These are phyloP conservation scores for Rhinogobio ventralis DNA, from an alignment of 2,797 vertebrate species.

Conservation along the genomic window DNA sequence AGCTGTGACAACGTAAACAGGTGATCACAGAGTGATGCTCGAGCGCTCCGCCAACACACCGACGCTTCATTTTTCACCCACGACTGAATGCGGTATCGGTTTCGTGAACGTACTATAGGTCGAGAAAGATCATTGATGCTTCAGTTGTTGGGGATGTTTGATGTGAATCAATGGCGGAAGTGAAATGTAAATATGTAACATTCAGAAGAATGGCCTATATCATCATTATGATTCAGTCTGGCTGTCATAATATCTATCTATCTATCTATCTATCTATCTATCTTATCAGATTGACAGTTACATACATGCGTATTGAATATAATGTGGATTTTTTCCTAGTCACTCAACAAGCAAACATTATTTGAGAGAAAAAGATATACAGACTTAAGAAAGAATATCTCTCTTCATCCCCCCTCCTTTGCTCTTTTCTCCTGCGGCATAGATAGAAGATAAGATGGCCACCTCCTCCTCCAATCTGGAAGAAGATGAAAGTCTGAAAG, in stretches of 20 bases:
- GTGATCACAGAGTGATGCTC: constrained; percentile 36
- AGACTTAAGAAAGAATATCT: constrained; percentile 4
- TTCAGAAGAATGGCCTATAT: constrained; percentile 67
- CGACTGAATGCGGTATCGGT: constrained; percentile 7
- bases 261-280: not conserved
- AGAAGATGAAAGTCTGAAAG: constrained; percentile 94
- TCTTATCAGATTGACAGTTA: not conserved
- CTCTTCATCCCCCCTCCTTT: constrained; percentile 62
- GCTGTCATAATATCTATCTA: not conserved
- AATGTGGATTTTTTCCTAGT: not conserved
- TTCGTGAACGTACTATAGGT: not conserved
- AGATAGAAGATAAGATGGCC: constrained; percentile 91
- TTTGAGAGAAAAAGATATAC: not conserved
- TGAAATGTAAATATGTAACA: constrained; percentile 19
- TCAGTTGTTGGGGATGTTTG: not conserved
- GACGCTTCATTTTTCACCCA: constrained; percentile 14
- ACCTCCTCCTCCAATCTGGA: constrained; percentile 84
- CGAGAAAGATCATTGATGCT: not conserved
- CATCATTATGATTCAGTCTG: constrained; percentile 18
- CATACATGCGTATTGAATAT: not conserved
- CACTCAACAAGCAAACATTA: not conserved
- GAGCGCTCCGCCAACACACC: not conserved
- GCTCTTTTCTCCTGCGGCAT: constrained; percentile 66
- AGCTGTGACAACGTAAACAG: constrained; percentile 39
- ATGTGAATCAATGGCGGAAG: constrained; percentile 51